phyloP scores from a whole-genome alignment of 2,888 invertebrate genomes.

The Drosophila monieri region DNA sequence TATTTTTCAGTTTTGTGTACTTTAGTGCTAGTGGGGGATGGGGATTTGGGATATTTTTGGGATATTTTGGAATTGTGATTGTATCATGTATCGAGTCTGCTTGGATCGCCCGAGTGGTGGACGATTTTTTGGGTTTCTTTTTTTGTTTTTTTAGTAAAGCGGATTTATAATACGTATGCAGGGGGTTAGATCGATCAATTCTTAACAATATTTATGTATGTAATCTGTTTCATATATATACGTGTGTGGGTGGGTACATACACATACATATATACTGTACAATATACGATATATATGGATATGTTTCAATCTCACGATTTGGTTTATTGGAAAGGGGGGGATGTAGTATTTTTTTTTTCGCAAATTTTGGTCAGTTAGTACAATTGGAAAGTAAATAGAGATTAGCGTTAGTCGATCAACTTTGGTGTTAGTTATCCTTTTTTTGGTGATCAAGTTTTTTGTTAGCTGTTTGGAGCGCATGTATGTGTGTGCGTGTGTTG shows the following conservation, averaged over 20 bases:
- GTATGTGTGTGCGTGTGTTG: constrained; percentile 26
- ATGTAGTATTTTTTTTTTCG: constrained; percentile 12
- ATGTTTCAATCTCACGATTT: constrained; percentile 20
- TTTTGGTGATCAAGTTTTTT: constrained; percentile 13
- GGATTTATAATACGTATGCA: constrained; percentile 46
- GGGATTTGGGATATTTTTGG: background rate
- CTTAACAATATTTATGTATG: constrained; percentile 41
- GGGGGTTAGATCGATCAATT: constrained; percentile 39
- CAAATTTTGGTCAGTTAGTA: constrained; percentile 51
- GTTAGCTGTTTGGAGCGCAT: constrained; percentile 38
- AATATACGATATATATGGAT: constrained; percentile 9
- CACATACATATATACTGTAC: constrained; percentile 15
- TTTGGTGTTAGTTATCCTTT: constrained; percentile 13
- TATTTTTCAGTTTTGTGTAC: constrained; percentile 21
- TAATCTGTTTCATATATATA: constrained; percentile 25
- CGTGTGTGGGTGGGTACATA: constrained; percentile 24
- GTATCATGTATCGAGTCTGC: constrained; percentile 43
- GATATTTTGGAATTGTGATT: constrained; percentile 27
- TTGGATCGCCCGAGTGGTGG: constrained; percentile 7
- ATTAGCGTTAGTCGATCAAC: constrained; percentile 56
- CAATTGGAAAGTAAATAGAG: constrained; percentile 57
- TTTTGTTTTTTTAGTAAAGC: constrained; percentile 38
- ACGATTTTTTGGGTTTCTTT: constrained; percentile 1
- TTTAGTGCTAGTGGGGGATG: constrained; percentile 16
- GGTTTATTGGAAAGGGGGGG: background rate